Base-by-base conservation (phyloP, 2,797 vertebrate genomes). In the Muscicapa striata region DNA sequence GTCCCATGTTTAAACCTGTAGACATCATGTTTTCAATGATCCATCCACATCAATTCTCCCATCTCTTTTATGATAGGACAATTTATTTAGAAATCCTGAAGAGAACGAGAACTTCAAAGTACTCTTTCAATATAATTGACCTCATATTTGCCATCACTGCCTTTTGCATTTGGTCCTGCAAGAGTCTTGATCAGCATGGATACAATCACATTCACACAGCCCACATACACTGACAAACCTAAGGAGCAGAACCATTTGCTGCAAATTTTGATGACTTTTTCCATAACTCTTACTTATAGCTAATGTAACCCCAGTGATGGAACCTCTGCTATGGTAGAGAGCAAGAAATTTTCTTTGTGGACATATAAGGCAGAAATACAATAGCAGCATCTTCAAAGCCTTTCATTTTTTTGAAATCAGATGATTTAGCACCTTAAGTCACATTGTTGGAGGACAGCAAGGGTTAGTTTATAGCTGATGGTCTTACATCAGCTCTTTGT, bases 91-190 rank as follows among this genome's bases (percentile, higher is more conserved):
- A 94, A 81, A 46, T 49, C 62, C 23, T 52, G 45, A 85, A 23
- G 40, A 70, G 48, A 16, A 30, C 12, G 16, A 87, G 36, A 81
- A 72, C 43, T 59, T 66, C 57, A 13, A 66, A 68, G 51, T 12
- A 66, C 38, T 75, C 32, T 68, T 89, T 58, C 32, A 63, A 17
- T 29, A 15, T 38, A n/a, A 94, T 94, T 89, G 59, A 81, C 26
- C 49, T 52, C 10, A 1, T 55, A 41, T 58, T 63, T 83, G n/a
- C 66, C 64, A 89, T 48, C 38, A 29, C 1, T 89, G 52, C 30
- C 15, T 83, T 93, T 85, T 77, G 54, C 79, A 89, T 92, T 93
- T 91, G 63, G 54, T 48, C 41, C 63, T 70, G 45, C 45, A 64
- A 61, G 30, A 73, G 20, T 32, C 69, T 59, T 62, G 51, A 36